These are phyloP conservation scores for Drosophila lowei DNA, from an alignment of 1,140 invertebrate genomes.

Conservation along the genomic window DNA sequence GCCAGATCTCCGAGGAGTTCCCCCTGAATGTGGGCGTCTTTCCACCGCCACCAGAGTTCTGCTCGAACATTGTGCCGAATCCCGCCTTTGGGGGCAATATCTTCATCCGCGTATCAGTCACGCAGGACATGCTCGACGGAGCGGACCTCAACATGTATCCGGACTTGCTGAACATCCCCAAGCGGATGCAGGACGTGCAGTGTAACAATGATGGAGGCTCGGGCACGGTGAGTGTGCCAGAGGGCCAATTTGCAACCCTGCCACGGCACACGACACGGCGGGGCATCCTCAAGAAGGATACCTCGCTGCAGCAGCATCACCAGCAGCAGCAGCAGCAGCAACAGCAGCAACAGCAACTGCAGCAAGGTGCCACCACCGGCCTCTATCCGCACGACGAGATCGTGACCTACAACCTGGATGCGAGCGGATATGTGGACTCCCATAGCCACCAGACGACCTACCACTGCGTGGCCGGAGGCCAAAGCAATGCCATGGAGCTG, in stretches of 20 bases:
- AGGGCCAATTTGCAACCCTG: slow-evolving; percentile 85
- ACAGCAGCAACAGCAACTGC: slow-evolving; percentile 28
- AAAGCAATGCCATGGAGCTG: slow-evolving; percentile 57
- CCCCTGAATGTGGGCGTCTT: slow-evolving; percentile 84
- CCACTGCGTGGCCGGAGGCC: slow-evolving; percentile 12
- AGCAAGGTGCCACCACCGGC: slow-evolving; percentile 35
- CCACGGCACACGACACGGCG: slow-evolving; percentile 84
- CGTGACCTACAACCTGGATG: slow-evolving; percentile 80
- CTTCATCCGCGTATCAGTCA: slow-evolving; percentile 89
- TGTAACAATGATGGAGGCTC: slow-evolving; percentile 41
- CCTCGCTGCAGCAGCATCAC: slow-evolving; percentile 61
- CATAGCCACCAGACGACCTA: slow-evolving; percentile 48
- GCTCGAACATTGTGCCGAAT: slow-evolving; percentile 84
- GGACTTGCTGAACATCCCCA: slow-evolving; percentile 89
- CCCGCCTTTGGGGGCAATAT: slow-evolving; percentile 87
- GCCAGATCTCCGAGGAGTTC: slow-evolving; percentile 75
- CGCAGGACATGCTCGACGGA: slow-evolving; percentile 86
- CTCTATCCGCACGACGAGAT: slow-evolving; percentile 81
- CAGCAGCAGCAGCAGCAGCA: slow-evolving; percentile 52
- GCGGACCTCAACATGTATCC: slow-evolving; percentile 88
- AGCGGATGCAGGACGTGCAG: slow-evolving; percentile 84
- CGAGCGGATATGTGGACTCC: slow-evolving; percentile 52
- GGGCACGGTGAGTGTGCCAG: slow-evolving; percentile 54
- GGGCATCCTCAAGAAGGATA: slow-evolving; percentile 80
- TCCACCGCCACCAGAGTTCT: slow-evolving; percentile 87